phyloP scores from a whole-genome alignment of 2,888 invertebrate species.

The Caenorhabditis afra region DNA sequence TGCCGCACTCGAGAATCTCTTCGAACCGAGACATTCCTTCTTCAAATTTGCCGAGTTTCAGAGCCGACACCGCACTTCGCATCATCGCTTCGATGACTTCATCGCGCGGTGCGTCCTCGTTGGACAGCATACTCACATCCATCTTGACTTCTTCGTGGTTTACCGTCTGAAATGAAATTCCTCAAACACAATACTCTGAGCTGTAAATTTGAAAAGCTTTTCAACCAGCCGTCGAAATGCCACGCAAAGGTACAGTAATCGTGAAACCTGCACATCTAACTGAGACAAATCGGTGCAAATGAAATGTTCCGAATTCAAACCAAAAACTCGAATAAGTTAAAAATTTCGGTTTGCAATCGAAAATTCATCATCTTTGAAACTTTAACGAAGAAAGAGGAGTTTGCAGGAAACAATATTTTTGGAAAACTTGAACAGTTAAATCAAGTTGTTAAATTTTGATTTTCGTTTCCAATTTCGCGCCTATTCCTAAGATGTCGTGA shows the following conservation, averaged over 20 bases:
- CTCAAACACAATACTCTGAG: too few relatives aligned
- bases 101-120: constrained; percentile 28
- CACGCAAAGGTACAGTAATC: too few relatives aligned
- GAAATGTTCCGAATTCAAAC: too few relatives aligned
- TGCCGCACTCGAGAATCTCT: constrained; percentile 32
- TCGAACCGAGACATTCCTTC: constrained; percentile 22
- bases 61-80: constrained; percentile 12
- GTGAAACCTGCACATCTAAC: too few relatives aligned
- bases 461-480: constrained; percentile 21
- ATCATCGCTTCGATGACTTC: constrained; percentile 22
- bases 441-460: neutral
- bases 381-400: too few relatives aligned
- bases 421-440: neutral
- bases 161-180: neutral
- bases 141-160: constrained; percentile 3
- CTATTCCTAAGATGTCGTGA: constrained; percentile 21
- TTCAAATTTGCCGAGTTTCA: constrained; percentile 24
- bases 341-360: too few relatives aligned
- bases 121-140: constrained; percentile 22
- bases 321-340: too few relatives aligned
- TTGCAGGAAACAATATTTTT: too few relatives aligned
- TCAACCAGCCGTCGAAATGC: too few relatives aligned
- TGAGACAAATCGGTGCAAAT: neutral
- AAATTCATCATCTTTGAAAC: too few relatives aligned
- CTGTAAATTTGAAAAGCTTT: too few relatives aligned